Percentiles rank a stretch among this genome's conserved stretches.
phyloP scores from a whole-genome alignment of 2,888 invertebrate genomes.

The Palloptera scutellata region DNA sequence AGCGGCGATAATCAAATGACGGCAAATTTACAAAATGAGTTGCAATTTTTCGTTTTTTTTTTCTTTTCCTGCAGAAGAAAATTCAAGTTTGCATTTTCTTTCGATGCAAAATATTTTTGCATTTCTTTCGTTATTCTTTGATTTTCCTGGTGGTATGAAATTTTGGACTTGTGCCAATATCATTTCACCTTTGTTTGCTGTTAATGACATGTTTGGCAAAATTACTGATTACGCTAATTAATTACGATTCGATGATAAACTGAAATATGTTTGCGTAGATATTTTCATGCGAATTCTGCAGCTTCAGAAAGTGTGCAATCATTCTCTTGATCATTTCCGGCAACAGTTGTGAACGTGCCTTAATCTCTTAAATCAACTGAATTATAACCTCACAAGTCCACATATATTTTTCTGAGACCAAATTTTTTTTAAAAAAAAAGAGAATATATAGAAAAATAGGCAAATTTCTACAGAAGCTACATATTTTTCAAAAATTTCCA shows the following conservation, averaged over 20 bases:
- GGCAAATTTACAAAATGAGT: constrained; percentile 5
- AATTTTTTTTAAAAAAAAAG: too few species aligned
- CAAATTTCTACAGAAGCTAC: too few species aligned
- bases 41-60: neutral
- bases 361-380: too few species aligned
- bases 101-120: neutral
- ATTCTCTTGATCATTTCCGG: too few species aligned
- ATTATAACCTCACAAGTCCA: too few species aligned
- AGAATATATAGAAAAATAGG: too few species aligned
- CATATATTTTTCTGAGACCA: too few species aligned
- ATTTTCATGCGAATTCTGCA: too few species aligned
- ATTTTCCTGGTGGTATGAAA: neutral
- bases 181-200: constrained; percentile 30
- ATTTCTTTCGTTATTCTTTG: neutral
- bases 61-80: neutral
- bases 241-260: constrained; percentile 37
- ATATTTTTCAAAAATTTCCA: too few species aligned
- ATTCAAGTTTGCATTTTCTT: neutral
- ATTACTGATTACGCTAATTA: constrained; percentile 47
- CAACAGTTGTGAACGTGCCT: too few species aligned
- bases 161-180: constrained; percentile 25
- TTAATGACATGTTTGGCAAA: constrained; percentile 31
- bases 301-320: too few species aligned
- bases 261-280: neutral
- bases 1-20: constrained; percentile 29